These are phyloP conservation scores for Athalia cordata DNA, from an alignment of 2,888 invertebrate genomes.

Conservation along the genomic window DNA sequence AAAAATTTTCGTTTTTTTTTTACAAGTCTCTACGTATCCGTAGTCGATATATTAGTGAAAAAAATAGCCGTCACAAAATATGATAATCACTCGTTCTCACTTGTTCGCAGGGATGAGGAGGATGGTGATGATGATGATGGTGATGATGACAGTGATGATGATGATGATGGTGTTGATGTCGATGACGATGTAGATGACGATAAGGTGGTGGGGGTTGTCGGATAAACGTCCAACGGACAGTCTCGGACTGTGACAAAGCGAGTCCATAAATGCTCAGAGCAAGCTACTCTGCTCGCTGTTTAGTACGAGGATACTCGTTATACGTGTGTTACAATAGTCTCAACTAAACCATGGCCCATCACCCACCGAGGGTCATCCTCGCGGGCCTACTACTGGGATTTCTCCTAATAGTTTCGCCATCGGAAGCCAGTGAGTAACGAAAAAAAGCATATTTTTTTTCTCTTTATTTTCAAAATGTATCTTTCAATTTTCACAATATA, in stretches of 20 bases:
- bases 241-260: too few species aligned
- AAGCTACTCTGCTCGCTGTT: constrained; percentile 70
- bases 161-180: background rate
- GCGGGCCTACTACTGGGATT: constrained; percentile 62
- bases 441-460: background rate
- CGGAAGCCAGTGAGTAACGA: constrained; percentile 62
- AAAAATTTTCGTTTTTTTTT: too few species aligned
- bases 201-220: background rate
- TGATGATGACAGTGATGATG: background rate
- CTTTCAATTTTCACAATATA: too few species aligned
- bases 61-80: too few species aligned
- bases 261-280: constrained; percentile 67
- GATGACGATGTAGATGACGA: constrained; percentile 1
- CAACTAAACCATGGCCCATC: constrained; percentile 64
- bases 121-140: too few species aligned
- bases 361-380: constrained; percentile 65
- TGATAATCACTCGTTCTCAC: too few species aligned
- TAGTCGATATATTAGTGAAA: too few species aligned
- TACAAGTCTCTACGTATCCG: too few species aligned
- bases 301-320: constrained; percentile 59
- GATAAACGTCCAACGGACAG: too few species aligned
- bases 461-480: background rate
- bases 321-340: constrained; percentile 52
- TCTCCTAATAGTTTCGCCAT: constrained; percentile 58
- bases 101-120: too few species aligned